A percentile compares a stretch with the other conserved stretches of the same genome.
Evolutionary conservation across 2,113 vertebrate genomes (phyloP).

Genomic region (Ailurus styani): DNA sequence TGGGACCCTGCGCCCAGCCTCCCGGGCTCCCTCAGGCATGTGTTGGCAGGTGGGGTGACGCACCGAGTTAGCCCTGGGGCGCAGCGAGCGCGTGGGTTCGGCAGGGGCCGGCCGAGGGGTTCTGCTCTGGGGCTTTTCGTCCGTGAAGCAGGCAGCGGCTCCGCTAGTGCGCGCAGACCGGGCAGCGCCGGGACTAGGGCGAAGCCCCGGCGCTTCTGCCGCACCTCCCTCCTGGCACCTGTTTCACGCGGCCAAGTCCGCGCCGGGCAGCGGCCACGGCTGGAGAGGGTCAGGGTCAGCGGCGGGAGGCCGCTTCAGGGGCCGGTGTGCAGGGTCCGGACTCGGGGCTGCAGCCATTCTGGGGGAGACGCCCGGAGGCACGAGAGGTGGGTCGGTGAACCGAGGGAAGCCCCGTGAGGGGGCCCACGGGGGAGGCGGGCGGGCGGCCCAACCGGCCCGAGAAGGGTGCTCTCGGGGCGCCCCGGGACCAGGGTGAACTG

Average conservation of each 20-base stretch:
- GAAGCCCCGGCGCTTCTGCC: background rate
- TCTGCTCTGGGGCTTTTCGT: background rate
- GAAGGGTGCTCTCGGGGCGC: background rate
- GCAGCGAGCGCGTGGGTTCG: background rate
- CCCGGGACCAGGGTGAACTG: background rate
- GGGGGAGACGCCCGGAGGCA: background rate
- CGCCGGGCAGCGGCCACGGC: background rate
- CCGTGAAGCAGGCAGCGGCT: background rate
- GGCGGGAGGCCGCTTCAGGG: background rate
- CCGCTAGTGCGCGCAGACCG: background rate
- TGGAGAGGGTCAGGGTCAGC: background rate
- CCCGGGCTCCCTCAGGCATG: rapidly evolving
- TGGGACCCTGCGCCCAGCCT: background rate
- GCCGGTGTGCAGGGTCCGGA: background rate
- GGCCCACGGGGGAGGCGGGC: background rate
- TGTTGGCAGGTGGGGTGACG: background rate
- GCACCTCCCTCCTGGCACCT: rapidly evolving
- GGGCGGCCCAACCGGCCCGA: background rate
- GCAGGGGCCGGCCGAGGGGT: background rate
- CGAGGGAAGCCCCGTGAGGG: background rate
- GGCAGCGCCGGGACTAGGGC: rapidly evolving
- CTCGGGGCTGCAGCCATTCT: background rate
- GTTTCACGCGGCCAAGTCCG: rapidly evolving
- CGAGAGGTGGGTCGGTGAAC: background rate
- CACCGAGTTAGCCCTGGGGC: background rate